phyloP scores from a whole-genome alignment of 2,888 invertebrate species.

The Archips crataeganus region DNA sequence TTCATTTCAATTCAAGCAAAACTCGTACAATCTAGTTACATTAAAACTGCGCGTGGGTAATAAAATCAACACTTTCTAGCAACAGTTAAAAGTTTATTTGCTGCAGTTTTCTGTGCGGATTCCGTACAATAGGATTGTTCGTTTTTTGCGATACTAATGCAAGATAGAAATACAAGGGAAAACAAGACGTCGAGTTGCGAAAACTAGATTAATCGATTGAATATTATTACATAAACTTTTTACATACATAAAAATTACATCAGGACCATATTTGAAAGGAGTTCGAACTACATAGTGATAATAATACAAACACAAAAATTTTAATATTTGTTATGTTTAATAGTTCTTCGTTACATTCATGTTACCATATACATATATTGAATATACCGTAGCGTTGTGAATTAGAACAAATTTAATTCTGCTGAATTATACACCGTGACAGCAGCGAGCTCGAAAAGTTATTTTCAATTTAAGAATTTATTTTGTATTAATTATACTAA shows the following conservation, averaged over 20 bases:
- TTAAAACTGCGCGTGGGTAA: not conserved
- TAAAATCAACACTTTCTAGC: not conserved
- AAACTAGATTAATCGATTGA: no score
- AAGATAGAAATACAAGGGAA: not conserved
- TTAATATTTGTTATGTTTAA: no score
- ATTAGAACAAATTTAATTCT: not conserved
- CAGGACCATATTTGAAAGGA: no score
- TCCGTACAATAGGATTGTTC: not conserved
- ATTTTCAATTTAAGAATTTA: not conserved
- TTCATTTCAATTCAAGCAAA: not conserved
- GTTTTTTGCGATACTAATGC: not conserved
- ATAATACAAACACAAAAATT: no score
- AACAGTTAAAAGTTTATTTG: not conserved
- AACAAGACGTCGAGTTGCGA: not conserved
- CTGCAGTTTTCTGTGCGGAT: not conserved
- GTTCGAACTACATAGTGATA: no score
- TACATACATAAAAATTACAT: no score
- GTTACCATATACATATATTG: not conserved
- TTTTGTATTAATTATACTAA: no score
- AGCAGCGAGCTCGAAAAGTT: not conserved
- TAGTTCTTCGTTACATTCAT: no score
- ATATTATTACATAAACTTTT: no score
- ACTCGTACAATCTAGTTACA: not conserved
- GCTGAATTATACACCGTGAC: not conserved
- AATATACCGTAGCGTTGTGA: not conserved